These are phyloP conservation scores for Equus quagga DNA, from an alignment of 2,113 vertebrate genomes.

Conservation along the genomic window DNA sequence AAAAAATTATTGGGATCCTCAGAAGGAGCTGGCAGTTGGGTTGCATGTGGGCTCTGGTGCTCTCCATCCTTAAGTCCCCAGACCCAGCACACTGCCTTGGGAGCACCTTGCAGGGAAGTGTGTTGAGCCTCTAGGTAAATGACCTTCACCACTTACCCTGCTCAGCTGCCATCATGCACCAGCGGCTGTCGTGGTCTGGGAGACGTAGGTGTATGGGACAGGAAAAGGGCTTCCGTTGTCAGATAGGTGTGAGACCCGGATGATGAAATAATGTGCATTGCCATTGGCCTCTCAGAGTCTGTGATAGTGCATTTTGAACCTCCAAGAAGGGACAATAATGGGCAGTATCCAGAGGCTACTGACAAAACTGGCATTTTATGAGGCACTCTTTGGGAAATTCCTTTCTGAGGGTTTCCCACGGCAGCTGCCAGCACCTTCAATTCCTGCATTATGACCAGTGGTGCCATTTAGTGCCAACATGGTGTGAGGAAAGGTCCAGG, in stretches of 20 bases:
- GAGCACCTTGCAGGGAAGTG: background rate
- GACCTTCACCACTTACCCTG: no score
- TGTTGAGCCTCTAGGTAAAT: accelerated
- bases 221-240: background rate
- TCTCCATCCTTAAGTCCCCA: background rate
- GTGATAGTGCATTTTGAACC: background rate
- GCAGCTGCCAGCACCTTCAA: background rate
- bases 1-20: background rate
- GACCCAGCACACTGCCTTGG: background rate
- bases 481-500: background rate
- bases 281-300: background rate
- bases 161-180: background rate
- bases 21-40: background rate
- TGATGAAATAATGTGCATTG: accelerated
- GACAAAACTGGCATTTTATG: background rate
- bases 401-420: background rate
- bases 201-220: background rate
- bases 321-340: background rate
- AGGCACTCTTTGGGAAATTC: background rate
- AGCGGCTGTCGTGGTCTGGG: background rate
- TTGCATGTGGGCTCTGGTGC: background rate
- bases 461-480: background rate
- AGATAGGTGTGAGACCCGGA: accelerated
- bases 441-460: background rate
- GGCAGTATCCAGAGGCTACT: background rate